A percentile compares a stretch with the other conserved stretches of the same genome.
Conservation (phyloP, 64 coral and sea anemone genomes). For the Pachyseris speciosa region DNA sequence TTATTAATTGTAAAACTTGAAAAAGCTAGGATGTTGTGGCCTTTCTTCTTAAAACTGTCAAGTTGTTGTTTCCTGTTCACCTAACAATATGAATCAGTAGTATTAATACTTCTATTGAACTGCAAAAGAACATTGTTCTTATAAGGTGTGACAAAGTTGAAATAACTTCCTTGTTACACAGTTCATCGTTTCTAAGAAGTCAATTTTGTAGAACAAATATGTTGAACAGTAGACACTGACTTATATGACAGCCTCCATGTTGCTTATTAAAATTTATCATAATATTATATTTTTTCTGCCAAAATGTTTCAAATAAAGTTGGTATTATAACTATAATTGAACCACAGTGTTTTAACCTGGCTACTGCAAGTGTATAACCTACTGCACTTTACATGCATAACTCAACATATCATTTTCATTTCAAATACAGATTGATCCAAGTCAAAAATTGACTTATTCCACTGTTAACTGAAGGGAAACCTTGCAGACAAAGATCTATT, state of each 20-base stretch:
- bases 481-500: slow-evolving; percentile 10
- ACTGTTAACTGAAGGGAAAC: not conserved
- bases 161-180: not conserved
- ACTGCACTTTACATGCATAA: not conserved
- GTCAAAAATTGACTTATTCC: slow-evolving; percentile 2
- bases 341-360: not conserved
- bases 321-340: not conserved
- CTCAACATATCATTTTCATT: not conserved
- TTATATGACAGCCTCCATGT: not conserved
- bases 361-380: not conserved
- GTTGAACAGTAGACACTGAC: not conserved
- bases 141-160: not conserved
- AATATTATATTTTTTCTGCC: not conserved
- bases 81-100: slow-evolving; percentile 18
- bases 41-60: not conserved
- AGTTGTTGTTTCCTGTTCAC: slow-evolving; percentile 15
- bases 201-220: not conserved
- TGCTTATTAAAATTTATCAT: not conserved
- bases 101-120: slow-evolving; percentile 4
- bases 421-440: slow-evolving; percentile 4
- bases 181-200: not conserved
- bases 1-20: no score
- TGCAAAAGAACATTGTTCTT: not conserved
- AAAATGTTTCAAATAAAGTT: not conserved
- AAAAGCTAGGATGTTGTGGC: not conserved